Base-by-base conservation (phyloP, 2,888 invertebrate species). In the Pherbina coryleti region DNA sequence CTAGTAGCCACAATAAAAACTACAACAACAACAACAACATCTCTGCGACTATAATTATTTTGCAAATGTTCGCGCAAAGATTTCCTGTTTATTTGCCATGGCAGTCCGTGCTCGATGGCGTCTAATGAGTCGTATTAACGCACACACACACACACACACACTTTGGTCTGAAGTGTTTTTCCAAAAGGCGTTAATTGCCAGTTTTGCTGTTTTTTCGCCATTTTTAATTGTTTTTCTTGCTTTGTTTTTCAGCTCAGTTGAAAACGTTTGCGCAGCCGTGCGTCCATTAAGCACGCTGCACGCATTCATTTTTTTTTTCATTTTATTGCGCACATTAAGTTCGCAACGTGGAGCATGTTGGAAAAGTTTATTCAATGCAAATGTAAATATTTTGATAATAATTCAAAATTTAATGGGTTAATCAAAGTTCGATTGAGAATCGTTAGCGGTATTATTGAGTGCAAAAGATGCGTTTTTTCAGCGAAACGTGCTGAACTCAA, bases 81-180 rank as follows among this genome's bases (percentile, higher is more conserved):
- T 67, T 67, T 67, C 67, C 67, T 67, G 37, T 67, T 67, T 67
- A 67, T 37, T 37, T 37, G 44, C 22, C 37, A 14, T n/a, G 22
- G 44, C 37, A 9, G 14, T 67, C 17, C 57, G 37, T 34, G 64
- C 64, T 34, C 22, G 31, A 22, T 22, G 57, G 37, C 72, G 72
- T 72, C 72, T 72, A 72, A 72, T 60, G 72, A 72, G 72, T n/a
- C 71, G 71, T 55, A 44, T 53, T 31, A 53, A 53, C 53, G 71
- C 51, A 71, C 55, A n/a, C n/a, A n/a, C n/a, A n/a, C 53, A 17
- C n/a, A n/a, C n/a, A n/a, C n/a, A 55, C n/a, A n/a, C 53, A 17
- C n/a, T 49, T 9, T 28, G 3, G 17, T n/a, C 28, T 51, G 14
- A 44, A 44, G 44, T 44, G 44, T 44, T 44, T 44, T 71, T 71